Percentiles rank a stretch among this genome's conserved stretches.
Conservation (phyloP, 2,113 vertebrate species). For the Saguinus midas region DNA sequence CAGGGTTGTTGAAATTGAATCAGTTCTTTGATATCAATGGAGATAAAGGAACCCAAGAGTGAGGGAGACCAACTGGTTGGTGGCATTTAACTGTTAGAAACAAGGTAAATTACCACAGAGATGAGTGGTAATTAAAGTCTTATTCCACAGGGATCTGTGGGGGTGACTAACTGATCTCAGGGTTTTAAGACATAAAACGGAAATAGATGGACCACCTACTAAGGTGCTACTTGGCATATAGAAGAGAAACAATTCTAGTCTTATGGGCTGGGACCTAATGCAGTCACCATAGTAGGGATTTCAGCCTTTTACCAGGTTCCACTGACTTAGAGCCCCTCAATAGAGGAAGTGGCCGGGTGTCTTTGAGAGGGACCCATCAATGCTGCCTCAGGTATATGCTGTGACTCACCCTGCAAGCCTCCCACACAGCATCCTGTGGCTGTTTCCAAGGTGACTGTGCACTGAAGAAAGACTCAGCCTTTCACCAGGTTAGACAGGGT, state of each 20-base stretch:
- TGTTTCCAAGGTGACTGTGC: background rate
- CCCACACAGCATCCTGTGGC: background rate
- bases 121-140: background rate
- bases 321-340: background rate
- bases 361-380: background rate
- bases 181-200: background rate
- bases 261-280: background rate
- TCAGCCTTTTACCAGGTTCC: background rate
- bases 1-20: background rate
- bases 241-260: background rate
- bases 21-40: background rate
- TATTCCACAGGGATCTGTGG: background rate
- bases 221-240: background rate
- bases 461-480: background rate
- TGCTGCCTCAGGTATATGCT: background rate
- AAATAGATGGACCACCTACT: background rate
- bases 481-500: background rate
- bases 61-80: background rate
- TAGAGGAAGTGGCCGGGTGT: background rate
- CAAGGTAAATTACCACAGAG: background rate
- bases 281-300: background rate
- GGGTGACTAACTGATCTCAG: background rate
- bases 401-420: background rate
- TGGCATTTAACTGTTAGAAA: background rate
- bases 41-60: background rate